Percentiles rank a stretch among this genome's conserved stretches.
phyloP scores from a whole-genome alignment of 2,888 invertebrate genomes.

The Steinernema hermaphroditum region DNA sequence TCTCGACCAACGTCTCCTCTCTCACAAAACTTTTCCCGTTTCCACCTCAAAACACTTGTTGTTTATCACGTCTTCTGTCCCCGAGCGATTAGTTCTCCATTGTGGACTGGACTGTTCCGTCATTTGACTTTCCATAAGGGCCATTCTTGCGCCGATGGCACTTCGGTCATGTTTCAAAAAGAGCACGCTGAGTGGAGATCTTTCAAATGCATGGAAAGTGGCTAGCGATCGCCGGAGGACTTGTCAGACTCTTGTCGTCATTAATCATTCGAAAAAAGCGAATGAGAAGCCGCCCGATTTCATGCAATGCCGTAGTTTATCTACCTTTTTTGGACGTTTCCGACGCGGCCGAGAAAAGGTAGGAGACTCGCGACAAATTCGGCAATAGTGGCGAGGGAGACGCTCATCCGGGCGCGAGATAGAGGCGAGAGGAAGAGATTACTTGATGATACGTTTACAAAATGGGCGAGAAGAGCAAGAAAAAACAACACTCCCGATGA shows the following conservation, averaged over 20 bases:
- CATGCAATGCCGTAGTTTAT: too few relatives aligned
- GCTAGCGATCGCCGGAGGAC: background rate
- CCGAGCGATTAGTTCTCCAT: too few relatives aligned
- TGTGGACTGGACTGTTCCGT: too few relatives aligned
- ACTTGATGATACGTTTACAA: background rate
- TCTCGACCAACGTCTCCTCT: background rate
- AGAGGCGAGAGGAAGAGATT: constrained; percentile 16
- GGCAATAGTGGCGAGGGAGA: too few relatives aligned
- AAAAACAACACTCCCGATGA: constrained; percentile 9
- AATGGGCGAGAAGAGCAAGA: background rate
- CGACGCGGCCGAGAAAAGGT: too few relatives aligned
- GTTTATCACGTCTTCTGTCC: background rate
- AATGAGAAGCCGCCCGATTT: too few relatives aligned
- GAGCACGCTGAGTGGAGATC: background rate
- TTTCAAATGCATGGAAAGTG: constrained; percentile 3
- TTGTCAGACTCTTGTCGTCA: constrained; percentile 6
- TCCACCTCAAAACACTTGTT: constrained; percentile 22
- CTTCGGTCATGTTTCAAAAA: background rate
- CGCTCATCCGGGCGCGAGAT: background rate
- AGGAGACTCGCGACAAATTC: too few relatives aligned
- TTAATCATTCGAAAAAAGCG: background rate
- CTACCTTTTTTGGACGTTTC: too few relatives aligned
- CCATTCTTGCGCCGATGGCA: background rate
- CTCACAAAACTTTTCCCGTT: background rate
- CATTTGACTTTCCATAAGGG: too few relatives aligned